These are phyloP conservation scores for Mongoloraphidia duomilia DNA, from an alignment of 2,888 invertebrate species.

Conservation along the genomic window DNA sequence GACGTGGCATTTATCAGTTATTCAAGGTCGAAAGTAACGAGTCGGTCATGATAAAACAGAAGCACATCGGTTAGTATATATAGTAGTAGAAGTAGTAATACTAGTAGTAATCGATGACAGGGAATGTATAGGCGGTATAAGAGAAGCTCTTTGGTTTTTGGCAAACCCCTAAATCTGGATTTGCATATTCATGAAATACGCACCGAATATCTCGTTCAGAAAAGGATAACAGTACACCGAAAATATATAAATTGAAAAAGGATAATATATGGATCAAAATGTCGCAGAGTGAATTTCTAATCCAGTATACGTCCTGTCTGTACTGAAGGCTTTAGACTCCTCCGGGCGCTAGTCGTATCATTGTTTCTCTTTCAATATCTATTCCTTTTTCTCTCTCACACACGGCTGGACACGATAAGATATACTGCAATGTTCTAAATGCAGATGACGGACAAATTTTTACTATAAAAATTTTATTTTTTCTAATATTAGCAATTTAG, in stretches of 20 bases:
- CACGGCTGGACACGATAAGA: too few species aligned
- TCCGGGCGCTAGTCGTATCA: constrained; percentile 9
- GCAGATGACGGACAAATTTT: too few species aligned
- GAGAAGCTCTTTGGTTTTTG: constrained; percentile 25
- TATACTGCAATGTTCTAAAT: too few species aligned
- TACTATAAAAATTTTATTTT: too few species aligned
- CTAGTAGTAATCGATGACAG: too few species aligned
- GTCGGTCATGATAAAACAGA: background rate
- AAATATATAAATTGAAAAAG: constrained; percentile 2
- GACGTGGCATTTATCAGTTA: too few species aligned
- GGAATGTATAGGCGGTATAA: too few species aligned
- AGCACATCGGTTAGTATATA: constrained; percentile 1
- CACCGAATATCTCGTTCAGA: background rate
- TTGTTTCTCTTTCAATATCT: too few species aligned
- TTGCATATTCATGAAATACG: constrained; percentile 29
- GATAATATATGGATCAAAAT: constrained; percentile 23
- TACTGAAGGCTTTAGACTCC: constrained; percentile 16
- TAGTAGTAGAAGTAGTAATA: too few species aligned
- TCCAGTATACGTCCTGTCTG: constrained; percentile 24
- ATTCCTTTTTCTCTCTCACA: too few species aligned
- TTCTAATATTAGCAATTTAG: too few species aligned
- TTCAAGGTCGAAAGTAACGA: too few species aligned
- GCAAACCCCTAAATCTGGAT: constrained; percentile 28
- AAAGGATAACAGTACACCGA: constrained; percentile 12
- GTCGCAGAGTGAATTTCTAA: constrained; percentile 27